These are phyloP conservation scores for Clarias laeviceps DNA, from an alignment of 2,797 vertebrate species.

Conservation along the genomic window DNA sequence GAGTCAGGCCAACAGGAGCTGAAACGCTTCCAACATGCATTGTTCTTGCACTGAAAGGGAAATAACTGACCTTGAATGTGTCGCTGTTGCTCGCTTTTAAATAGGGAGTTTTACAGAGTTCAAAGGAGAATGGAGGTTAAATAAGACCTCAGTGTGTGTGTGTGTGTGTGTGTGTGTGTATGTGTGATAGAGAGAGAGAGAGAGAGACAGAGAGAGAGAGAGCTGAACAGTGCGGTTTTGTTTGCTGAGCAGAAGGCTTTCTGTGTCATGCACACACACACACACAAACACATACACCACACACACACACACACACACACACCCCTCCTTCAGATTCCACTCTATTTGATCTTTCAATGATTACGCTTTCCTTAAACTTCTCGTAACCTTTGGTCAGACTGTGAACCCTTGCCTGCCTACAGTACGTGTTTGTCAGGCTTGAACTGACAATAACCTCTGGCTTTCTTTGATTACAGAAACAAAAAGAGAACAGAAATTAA, in stretches of 20 bases:
- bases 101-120: constrained; percentile 40
- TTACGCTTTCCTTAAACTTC: constrained; percentile 65
- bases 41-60: constrained; percentile 42
- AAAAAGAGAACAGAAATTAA: constrained; percentile 57
- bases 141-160: constrained; percentile 33
- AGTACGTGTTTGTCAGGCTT: constrained; percentile 58
- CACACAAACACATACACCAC: constrained; percentile 42
- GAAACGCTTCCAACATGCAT: constrained; percentile 34
- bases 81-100: constrained; percentile 43
- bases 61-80: constrained; percentile 52
- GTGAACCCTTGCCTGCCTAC: constrained; percentile 52
- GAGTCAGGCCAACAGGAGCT: constrained; percentile 41
- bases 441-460: constrained; percentile 60
- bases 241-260: constrained; percentile 55
- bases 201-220: background rate
- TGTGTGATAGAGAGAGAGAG: constrained; percentile 6
- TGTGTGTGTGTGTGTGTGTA: constrained; percentile 28
- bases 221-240: constrained; percentile 56
- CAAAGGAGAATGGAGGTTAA: constrained; percentile 55
- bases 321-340: constrained; percentile 47
- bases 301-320: constrained; percentile 44
- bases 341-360: constrained; percentile 60
- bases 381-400: constrained; percentile 60
- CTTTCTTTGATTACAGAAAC: constrained; percentile 48
- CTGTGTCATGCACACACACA: constrained; percentile 40